A percentile compares a stretch with the other conserved stretches of the same genome.
These are phyloP conservation scores for Cherax destructor DNA, from an alignment of 1,140 invertebrate species.

Conservation along the genomic window DNA sequence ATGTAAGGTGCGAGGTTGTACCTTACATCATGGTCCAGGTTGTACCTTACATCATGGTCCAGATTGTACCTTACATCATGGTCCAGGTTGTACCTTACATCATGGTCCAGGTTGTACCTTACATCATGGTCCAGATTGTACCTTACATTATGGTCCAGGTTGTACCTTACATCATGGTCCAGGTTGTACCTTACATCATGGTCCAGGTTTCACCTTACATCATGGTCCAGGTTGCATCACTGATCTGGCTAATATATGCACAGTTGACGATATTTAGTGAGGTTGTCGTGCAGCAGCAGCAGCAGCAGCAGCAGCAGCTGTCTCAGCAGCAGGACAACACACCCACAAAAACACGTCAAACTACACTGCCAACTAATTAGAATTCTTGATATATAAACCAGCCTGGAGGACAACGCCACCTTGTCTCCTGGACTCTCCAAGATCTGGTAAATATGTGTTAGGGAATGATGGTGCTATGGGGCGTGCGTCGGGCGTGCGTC, in stretches of 20 bases:
- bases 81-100: no score
- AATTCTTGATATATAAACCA: slow-evolving; percentile 66
- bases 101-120: no score
- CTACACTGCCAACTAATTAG: slow-evolving; percentile 61
- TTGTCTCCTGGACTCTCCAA: neutral
- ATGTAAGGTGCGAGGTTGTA: no score
- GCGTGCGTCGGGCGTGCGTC: neutral
- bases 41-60: no score
- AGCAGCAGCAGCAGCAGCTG: slow-evolving; percentile 56
- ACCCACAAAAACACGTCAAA: slow-evolving; percentile 54
- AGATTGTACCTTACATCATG: no score
- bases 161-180: no score
- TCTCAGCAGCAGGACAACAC: slow-evolving; percentile 23
- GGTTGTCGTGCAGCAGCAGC: slow-evolving; percentile 41
- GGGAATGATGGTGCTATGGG: slow-evolving; percentile 33
- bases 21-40: neutral
- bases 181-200: neutral
- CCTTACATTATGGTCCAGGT: no score
- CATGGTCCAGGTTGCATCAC: neutral
- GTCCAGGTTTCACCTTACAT: slow-evolving; percentile 5
- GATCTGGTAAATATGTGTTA: slow-evolving; percentile 31
- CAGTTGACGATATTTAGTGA: slow-evolving; percentile 30
- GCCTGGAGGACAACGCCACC: slow-evolving; percentile 42
- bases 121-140: no score
- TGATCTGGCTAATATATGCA: slow-evolving; percentile 48